Evolutionary conservation across 1,140 invertebrate genomes (phyloP), one percentile per base, ranked within the genome.

Genomic region (Ostrea denselamellosa): DNA sequence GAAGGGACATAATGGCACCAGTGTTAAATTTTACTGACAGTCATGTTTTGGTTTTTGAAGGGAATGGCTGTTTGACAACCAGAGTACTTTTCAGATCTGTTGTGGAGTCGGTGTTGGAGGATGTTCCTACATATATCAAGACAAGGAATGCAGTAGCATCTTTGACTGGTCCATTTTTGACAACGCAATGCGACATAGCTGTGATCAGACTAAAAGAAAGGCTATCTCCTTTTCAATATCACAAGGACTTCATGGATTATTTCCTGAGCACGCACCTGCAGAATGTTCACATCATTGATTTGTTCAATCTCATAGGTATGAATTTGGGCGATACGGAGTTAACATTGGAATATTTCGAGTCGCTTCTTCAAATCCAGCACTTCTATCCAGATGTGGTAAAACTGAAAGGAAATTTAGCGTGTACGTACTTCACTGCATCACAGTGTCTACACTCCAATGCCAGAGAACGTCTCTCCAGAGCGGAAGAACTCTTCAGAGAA

Each of bases 321-420:
- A 44, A 62, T 10, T n/a, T 89, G 4, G 85, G 82, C 28, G 65
- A 87, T 28, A n/a, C 52, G 17, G 51, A 52, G 5, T 14, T 62
- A 65, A 44, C 56, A 17, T 22, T 68, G 83, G 53, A 83, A 62
- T 77, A 34, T 58, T 88, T 83, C 34, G 68, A 77, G 77, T 81
- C 56, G 10, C 77, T 58, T 0, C 9, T 83, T 0, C 85, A 85
- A 58, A 54, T 89, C 8, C 68, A 71, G 28, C 25, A 28, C 28
- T 7, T 10, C 2, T 89, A 86, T 44, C 86, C 87, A 19, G 89
- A 90, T 25, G 58, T 90, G 22, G 22, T 54, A 28, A 56, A 83
- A 52, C n/a, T 89, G 28, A 54, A 88, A 52, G 87, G 88, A 10
- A 89, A 90, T 34, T 86, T 87, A 28, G 89, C 88, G 14, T 89